phyloP scores from a whole-genome alignment of 2,113 vertebrate genomes.

The Anolis carolinensis region DNA sequence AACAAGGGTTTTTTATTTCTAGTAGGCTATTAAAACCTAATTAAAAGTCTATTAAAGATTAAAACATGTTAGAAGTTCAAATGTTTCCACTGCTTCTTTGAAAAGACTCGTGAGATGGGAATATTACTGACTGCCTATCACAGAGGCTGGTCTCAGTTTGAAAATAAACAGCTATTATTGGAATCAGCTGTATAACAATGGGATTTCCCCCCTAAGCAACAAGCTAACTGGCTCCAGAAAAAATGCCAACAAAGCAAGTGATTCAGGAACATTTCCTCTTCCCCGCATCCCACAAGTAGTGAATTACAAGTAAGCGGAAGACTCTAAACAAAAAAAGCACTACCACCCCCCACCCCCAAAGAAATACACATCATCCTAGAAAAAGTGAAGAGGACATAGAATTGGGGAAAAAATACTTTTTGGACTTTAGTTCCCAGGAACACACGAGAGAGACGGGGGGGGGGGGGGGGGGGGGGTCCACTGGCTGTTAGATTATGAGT shows the following conservation, averaged over 20 bases:
- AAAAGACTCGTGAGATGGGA: slow-evolving; percentile 60
- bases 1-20: slow-evolving; percentile 38
- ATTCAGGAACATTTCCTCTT: background rate
- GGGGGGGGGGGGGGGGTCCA: too few relatives aligned
- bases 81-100: slow-evolving; percentile 56
- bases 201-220: slow-evolving; percentile 31
- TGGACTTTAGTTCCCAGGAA: too few relatives aligned
- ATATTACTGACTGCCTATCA: slow-evolving; percentile 42
- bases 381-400: background rate
- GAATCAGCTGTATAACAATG: slow-evolving; percentile 62
- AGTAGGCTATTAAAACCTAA: slow-evolving; percentile 61
- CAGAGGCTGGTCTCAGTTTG: slow-evolving; percentile 52
- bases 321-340: background rate
- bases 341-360: background rate
- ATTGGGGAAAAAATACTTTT: background rate
- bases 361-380: background rate
- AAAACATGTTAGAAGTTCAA: slow-evolving; percentile 65
- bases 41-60: slow-evolving; percentile 69
- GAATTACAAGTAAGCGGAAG: background rate
- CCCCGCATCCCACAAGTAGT: background rate
- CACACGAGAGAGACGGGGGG: too few relatives aligned
- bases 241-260: background rate
- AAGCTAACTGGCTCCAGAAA: slow-evolving; percentile 14
- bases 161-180: slow-evolving; percentile 58
- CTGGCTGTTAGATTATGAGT: too few relatives aligned